Percentiles rank a stretch among this genome's conserved stretches.
These are phyloP conservation scores for Pissodes strobi DNA, from an alignment of 1,140 invertebrate genomes.

Conservation along the genomic window DNA sequence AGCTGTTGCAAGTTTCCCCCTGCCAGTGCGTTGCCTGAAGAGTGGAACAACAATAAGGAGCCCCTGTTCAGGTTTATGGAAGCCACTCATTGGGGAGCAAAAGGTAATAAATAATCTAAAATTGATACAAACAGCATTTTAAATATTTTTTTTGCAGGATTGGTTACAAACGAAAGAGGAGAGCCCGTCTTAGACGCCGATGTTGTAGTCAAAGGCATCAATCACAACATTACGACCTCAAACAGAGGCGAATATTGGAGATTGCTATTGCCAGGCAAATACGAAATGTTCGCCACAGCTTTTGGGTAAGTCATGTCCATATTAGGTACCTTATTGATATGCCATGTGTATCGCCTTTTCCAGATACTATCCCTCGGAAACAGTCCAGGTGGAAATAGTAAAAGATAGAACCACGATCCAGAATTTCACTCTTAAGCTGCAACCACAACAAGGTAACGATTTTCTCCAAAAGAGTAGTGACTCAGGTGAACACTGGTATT, in stretches of 20 bases:
- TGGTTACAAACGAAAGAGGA: constrained; percentile 58
- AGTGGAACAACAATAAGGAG: constrained; percentile 90
- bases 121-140: neutral
- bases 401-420: constrained; percentile 54
- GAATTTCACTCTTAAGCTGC: constrained; percentile 58
- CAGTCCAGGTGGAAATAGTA: constrained; percentile 54
- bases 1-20: constrained; percentile 94
- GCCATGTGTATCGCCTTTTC: constrained; percentile 6
- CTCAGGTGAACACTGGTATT: constrained; percentile 33
- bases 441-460: constrained; percentile 49
- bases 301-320: constrained; percentile 66
- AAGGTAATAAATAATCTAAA: constrained; percentile 55
- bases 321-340: constrained; percentile 3
- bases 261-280: constrained; percentile 79
- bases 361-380: constrained; percentile 57
- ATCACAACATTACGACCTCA: constrained; percentile 76
- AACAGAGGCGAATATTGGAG: constrained; percentile 87
- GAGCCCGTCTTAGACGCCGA: constrained; percentile 68
- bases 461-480: neutral
- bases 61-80: constrained; percentile 83
- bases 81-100: constrained; percentile 81
- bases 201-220: constrained; percentile 70
- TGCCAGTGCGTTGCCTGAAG: constrained; percentile 68
- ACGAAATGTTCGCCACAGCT: constrained; percentile 70
- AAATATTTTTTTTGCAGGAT: constrained; percentile 53